Base-by-base conservation (phyloP, 2,113 vertebrate genomes). In the Camarhynchus parvulus region DNA sequence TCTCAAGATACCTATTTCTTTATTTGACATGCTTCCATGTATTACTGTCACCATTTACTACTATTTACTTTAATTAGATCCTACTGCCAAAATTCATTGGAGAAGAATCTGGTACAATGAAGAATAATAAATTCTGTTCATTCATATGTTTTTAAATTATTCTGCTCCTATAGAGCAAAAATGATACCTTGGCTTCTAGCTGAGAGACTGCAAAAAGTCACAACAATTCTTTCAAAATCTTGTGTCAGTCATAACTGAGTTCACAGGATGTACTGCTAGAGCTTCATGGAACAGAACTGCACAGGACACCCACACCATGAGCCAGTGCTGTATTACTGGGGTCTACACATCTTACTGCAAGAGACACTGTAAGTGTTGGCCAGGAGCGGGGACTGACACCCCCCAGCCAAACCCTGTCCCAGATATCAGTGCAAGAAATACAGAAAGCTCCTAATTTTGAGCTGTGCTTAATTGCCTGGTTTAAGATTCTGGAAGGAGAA, bases 71-170 rank as follows among this genome's bases (percentile, higher is more conserved):
- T 96, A 96, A 97, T 97, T 96, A 96, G 55, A 90, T 83, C 76
- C 77, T 94, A 68, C 74, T 97, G 92, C 96, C 95, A 97, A 96
- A 97, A 95, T 87, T 96, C 66, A 93, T 94, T 95, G 92, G 66
- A 83, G 61, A 93, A 85, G 95, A 96, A 92, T 66, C 84, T 92
- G 89, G 87, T 91, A 96, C 89, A 92, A 85, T 74, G 50, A 97
- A 84, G 63, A 92, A 96, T 84, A 97, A 97, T 95, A 95, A 96
- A 95, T 77, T 77, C 87, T 91, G 87, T 87, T 97, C 49, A 85
- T 93, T 97, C 87, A 80, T 95, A 95, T 87, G 52, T 75, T 96
- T 95, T 95, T 70, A 84, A 88, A 89, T 76, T 84, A 93, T 64
- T 93, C 86, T 92, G 58, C 61, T 93, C 66, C 64, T 96, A 81